Evolutionary conservation across 2,797 vertebrate genomes (phyloP).

Genomic region (Acanthiza pusilla): DNA sequence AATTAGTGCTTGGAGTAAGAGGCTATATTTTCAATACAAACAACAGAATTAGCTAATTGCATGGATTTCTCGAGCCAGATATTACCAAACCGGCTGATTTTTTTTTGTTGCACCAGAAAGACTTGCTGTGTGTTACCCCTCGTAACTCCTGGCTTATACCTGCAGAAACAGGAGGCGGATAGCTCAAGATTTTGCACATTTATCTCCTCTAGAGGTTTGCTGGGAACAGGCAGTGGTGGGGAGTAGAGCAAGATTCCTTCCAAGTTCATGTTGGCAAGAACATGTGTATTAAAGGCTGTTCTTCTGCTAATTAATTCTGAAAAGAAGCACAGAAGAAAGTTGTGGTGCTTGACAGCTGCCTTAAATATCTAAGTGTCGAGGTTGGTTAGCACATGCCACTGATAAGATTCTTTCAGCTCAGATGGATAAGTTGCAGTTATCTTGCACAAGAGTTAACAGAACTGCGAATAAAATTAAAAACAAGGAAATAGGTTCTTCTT

Average conservation of each 20-base stretch:
- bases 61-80: neutral
- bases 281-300: neutral
- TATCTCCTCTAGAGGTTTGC: neutral
- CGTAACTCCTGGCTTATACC: neutral
- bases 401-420: conserved; percentile 48
- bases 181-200: neutral
- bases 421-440: neutral
- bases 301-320: conserved; percentile 65
- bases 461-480: neutral
- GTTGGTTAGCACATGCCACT: conserved; percentile 49
- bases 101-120: neutral
- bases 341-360: conserved; percentile 60
- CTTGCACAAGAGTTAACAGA: neutral
- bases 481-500: neutral
- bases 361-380: conserved; percentile 41
- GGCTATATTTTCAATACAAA: neutral
- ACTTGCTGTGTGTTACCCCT: neutral
- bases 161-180: neutral
- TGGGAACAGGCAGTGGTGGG: neutral
- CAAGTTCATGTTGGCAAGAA: conserved; percentile 57
- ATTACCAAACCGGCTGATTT: neutral
- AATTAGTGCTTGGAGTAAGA: neutral
- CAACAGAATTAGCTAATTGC: neutral
- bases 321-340: conserved; percentile 45
- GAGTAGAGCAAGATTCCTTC: conserved; percentile 2